Evolutionary conservation across 53 echinoderm and acorn worm species (phyloP).

Genomic region (Patiria pectinifera): DNA sequence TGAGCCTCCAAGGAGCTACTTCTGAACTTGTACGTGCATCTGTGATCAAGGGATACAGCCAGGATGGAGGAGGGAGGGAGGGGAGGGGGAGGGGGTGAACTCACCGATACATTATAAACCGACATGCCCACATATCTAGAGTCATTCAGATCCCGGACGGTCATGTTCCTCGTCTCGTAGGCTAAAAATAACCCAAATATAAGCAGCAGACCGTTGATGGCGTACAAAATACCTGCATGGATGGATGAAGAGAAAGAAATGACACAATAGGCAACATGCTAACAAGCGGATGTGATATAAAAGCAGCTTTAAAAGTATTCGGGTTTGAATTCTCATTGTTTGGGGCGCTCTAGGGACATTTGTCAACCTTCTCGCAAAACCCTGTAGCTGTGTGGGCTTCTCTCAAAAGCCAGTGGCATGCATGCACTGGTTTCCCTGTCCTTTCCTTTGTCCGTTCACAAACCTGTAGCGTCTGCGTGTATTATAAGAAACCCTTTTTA

Average conservation of each 20-base stretch:
- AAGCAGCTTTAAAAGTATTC: not conserved
- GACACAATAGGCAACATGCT: not conserved
- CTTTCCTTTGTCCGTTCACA: too few species aligned
- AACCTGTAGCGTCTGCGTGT: too few species aligned
- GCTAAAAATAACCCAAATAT: constrained; percentile 98
- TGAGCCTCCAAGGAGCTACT: too few species aligned
- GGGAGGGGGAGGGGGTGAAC: constrained; percentile 21
- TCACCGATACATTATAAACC: constrained; percentile 99
- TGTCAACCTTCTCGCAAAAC: too few species aligned
- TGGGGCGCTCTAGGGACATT: too few species aligned
- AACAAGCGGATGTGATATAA: not conserved
- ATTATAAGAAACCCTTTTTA: too few species aligned
- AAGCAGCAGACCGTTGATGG: constrained; percentile 92
- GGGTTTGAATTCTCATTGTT: too few species aligned
- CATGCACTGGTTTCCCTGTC: too few species aligned
- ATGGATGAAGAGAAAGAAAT: constrained; percentile 5
- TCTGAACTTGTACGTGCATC: too few species aligned
- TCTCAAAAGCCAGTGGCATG: too few species aligned
- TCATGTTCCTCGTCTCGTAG: constrained; percentile 98
- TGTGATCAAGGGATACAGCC: not conserved
- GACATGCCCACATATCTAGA: constrained; percentile 97
- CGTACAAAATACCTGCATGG: constrained; percentile 86
- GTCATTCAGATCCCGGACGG: constrained; percentile 94
- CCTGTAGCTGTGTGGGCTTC: too few species aligned
- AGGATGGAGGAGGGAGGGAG: not conserved